These are phyloP conservation scores for Leucosticte australis DNA, from an alignment of 2,113 vertebrate species.

Conservation along the genomic window DNA sequence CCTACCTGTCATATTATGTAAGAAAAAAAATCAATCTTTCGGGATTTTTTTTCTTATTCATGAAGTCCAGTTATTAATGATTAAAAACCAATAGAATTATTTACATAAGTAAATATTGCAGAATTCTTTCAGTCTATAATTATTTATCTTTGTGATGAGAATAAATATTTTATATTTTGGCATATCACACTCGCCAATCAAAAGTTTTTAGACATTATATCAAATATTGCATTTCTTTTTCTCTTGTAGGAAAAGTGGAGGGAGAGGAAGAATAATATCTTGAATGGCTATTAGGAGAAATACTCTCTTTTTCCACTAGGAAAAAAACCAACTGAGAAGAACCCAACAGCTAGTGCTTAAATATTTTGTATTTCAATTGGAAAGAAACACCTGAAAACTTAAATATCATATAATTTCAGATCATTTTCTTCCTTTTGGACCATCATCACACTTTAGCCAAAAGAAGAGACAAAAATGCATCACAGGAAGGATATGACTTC, in stretches of 20 bases:
- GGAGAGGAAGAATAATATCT: fast-evolving
- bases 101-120: background rate
- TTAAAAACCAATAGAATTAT: background rate
- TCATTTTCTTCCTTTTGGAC: background rate
- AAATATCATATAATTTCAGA: background rate
- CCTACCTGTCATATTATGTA: background rate
- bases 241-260: background rate
- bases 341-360: background rate
- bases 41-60: background rate
- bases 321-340: fast-evolving
- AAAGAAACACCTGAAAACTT: background rate
- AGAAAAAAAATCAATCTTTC: background rate
- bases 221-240: background rate
- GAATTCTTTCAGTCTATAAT: background rate
- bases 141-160: background rate
- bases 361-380: background rate
- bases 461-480: background rate
- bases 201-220: background rate
- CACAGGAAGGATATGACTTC: background rate
- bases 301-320: background rate
- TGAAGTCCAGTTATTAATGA: background rate
- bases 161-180: background rate
- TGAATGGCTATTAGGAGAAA: background rate
- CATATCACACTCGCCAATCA: background rate
- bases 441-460: background rate